Evolutionary conservation across 1,140 invertebrate species (phyloP), one percentile per base, ranked within the genome.

Genomic region (Neotoxoptera formosana): DNA sequence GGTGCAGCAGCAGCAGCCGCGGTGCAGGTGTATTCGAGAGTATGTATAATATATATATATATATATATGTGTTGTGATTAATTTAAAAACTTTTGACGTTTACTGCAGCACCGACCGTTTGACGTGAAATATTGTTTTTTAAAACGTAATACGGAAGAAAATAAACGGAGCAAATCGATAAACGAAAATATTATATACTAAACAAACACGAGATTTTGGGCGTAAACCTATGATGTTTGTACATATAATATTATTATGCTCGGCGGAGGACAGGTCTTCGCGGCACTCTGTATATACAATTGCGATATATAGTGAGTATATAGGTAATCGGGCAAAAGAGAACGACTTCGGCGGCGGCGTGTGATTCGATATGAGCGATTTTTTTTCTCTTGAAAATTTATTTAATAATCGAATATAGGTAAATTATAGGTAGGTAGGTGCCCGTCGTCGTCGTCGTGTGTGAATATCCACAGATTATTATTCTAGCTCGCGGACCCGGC

Each of bases 61-160:
- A n/a, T n/a, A n/a, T n/a, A n/a, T n/a, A n/a, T n/a, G n/a, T n/a
- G n/a, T 84, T 84, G 9, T 45, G 34, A 84, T 84, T 84, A 84
- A 84, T 84, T 84, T 84, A 23, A 41, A 84, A 84, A 84, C 83
- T 84, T 84, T 84, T 41, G 34, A 41, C 36, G 36, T 41, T 84
- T 84, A 67, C n/a, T 67, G 36, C 76, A 45, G 23, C 36, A 84
- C 83, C 36, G 36, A 67, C 8, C 36, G 83, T 84, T 84, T 23
- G 83, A 84, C 41, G 41, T 84, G 25, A 84, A 84, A 84, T 84
- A 84, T 45, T 45, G 60, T 20, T n/a, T 76, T n/a, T 76, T 76
- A 76, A 67, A n/a, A 53, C 51, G 25, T 30, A 30, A 4, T 14
- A 76, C 6, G 60, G 41, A 8, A 81, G 36, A 81, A 6, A 9